phyloP scores from a whole-genome alignment of 2,113 vertebrate species.

The Cyprinodon variegatus region DNA sequence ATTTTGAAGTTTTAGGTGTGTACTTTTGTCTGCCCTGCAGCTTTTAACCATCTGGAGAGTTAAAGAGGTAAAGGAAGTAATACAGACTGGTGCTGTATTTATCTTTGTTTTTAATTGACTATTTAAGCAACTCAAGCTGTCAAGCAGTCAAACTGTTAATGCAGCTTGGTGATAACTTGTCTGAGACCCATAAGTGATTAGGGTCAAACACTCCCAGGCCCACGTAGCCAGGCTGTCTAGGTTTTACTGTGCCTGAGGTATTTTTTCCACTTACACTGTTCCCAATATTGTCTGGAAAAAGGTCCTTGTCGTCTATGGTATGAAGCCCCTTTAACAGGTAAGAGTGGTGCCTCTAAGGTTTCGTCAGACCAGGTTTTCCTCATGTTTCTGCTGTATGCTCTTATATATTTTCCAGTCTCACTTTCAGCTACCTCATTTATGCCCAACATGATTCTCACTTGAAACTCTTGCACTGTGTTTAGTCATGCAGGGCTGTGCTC shows the following conservation, averaged over 20 bases:
- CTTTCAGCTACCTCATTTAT: slow-evolving; percentile 2
- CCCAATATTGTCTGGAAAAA: slow-evolving; percentile 61
- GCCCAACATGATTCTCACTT: slow-evolving; percentile 31
- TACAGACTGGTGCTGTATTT: neutral
- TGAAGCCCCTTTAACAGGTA: slow-evolving; percentile 31
- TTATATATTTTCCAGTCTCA: slow-evolving; percentile 23
- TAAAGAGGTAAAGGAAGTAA: slow-evolving; percentile 34
- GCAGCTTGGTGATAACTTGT: slow-evolving; percentile 32
- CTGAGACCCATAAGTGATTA: slow-evolving; percentile 49
- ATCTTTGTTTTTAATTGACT: slow-evolving; percentile 25
- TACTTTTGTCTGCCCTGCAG: slow-evolving; percentile 9
- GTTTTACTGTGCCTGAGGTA: slow-evolving; percentile 38
- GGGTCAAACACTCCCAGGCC: slow-evolving; percentile 15
- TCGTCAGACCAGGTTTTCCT: slow-evolving; percentile 35
- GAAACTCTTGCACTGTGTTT: slow-evolving; percentile 26
- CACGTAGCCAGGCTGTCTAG: slow-evolving; percentile 45
- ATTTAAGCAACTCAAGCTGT: slow-evolving; percentile 41
- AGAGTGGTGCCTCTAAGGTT: slow-evolving; percentile 15
- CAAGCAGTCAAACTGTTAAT: slow-evolving; percentile 48
- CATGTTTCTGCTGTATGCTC: slow-evolving; percentile 19
- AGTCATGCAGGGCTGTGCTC: slow-evolving; percentile 23
- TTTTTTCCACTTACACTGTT: slow-evolving; percentile 31
- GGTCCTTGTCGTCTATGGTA: slow-evolving; percentile 19
- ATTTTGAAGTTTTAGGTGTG: slow-evolving; percentile 26
- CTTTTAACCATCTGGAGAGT: slow-evolving; percentile 59